Evolutionary conservation across 2,113 vertebrate genomes (phyloP).

Genomic region (Hirundichthys speculiger): DNA sequence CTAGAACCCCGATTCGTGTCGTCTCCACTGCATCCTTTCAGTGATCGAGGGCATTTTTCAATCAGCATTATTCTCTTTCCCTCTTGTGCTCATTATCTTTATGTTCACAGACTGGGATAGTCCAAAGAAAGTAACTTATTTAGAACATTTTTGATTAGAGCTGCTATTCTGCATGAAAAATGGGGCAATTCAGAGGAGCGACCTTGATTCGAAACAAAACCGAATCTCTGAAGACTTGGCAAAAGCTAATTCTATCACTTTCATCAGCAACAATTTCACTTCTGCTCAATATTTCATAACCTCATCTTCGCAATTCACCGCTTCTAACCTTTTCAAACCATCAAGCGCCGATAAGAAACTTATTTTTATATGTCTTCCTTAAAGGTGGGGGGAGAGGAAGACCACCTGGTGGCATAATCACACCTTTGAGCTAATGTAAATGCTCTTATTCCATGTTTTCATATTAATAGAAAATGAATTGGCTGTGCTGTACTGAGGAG

Average conservation of each 20-base stretch:
- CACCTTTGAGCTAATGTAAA: conserved; percentile 54
- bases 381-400: conserved; percentile 50
- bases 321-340: conserved; percentile 57
- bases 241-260: conserved; percentile 77
- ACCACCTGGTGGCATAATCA: conserved; percentile 64
- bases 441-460: conserved; percentile 26
- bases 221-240: conserved; percentile 67
- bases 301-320: conserved; percentile 39
- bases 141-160: conserved; percentile 75
- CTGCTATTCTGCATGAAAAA: conserved; percentile 63
- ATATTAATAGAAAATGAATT: conserved; percentile 70
- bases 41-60: conserved; percentile 44
- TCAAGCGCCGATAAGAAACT: conserved; percentile 40
- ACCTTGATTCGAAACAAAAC: conserved; percentile 78
- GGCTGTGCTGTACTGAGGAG: conserved; percentile 41
- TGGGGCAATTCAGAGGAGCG: conserved; percentile 68
- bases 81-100: conserved; percentile 60
- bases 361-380: conserved; percentile 60
- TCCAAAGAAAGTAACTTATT: conserved; percentile 67
- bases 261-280: conserved; percentile 68
- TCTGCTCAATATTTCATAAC: conserved; percentile 66
- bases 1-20: conserved; percentile 10
- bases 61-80: conserved; percentile 53
- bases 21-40: conserved; percentile 18
- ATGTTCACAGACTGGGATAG: conserved; percentile 44